Base-by-base conservation (phyloP, 2,888 invertebrate genomes). In the Drosophila peninsularis region DNA sequence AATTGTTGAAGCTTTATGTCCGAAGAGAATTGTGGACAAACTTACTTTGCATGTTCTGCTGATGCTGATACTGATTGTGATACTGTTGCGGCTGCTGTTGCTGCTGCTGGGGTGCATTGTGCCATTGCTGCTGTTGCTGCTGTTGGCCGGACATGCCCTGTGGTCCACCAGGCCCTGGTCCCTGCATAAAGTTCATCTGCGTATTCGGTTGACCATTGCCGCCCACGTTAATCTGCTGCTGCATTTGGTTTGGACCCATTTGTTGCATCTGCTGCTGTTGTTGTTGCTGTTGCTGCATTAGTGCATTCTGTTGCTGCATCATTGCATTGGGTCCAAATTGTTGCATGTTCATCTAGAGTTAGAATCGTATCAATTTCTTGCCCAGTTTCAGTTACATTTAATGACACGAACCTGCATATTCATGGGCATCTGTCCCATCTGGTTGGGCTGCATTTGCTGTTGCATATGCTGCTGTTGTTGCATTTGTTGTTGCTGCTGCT, bases 211-310 rank as follows among this genome's bases (percentile, higher is more conserved):
- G 91, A 3, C 90, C 90, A 70, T 91, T 91, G 53, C 85, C 80
- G 5, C 88, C 89, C 5, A 86, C 83, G 49, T 82, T 90, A 0
- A 91, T 78, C 63, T 92, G 92, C 61, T 91, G 92, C 32, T 91
- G 91, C 82, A 92, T 82, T 67, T 82, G 89, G 58, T 90, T 90
- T 4, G 87, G 87, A 10, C 85, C 87, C 83, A 84, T 84, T 49
- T 90, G 86, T 53, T 89, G 88, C 90, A 92, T 89, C 74, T 91
- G 91, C 45, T 83, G 90, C 17, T 79, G 78, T 49, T 81, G 79
- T 75, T 91, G 92, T 93, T 82, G 95, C 65, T 91, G 92, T 93
- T 82, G 95, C 62, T 89, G 75, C 76, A 73, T 63, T 41, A 73
- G 45, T 4, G 66, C 87, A 49, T 78, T 90, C 39, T 71, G 71